Base-by-base conservation (phyloP, 2,888 invertebrate species). In the Salpingus planirostris region DNA sequence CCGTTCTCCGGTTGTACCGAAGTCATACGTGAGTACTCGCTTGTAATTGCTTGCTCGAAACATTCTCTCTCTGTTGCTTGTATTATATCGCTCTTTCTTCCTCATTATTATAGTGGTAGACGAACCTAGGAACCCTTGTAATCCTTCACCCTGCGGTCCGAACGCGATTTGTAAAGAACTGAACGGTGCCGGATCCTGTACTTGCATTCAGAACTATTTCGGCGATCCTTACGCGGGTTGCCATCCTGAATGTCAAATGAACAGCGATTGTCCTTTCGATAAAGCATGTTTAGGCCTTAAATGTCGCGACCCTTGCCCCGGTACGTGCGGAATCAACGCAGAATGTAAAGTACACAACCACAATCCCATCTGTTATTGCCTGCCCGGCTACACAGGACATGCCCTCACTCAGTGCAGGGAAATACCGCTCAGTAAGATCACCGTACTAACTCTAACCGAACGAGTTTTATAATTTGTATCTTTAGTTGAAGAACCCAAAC, bases 221-320 rank as follows among this genome's bases (percentile, higher is more conserved):
- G 86, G 86, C 28, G 83, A 86, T 64, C 84, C 87, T 15, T 83
- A 83, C 59, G 68, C 71, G 40, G 81, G 82, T 24, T 86, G 86
- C 60, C 73, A 83, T 47, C 84, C 84, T n/a, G 82, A 85, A 68
- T 86, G 85, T 57, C 74, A 81, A 24, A 78, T 81, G 65, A 85
- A 83, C 58, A 75, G 76, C 30, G 85, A 85, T 54, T 86, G 86
- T 59, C 68, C 76, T 44, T 68, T 71, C 46, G 72, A 78, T 44
- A 76, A 69, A 61, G 80, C 84, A 33, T 88, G 88, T 65, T 71
- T 78, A 40, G 79, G 78, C 60, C 80, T 81, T 61, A 83, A 82
- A 67, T 87, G 87, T 58, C 70, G 73, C 55, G 76, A 86, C 63
- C 85, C 86, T 32, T 86, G 86, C 57, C 76, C 76, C 35, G 83